A percentile compares a stretch with the other conserved stretches of the same genome.
These are phyloP conservation scores for Silvanus unidentatus DNA, from an alignment of 2,888 invertebrate species.

Conservation along the genomic window DNA sequence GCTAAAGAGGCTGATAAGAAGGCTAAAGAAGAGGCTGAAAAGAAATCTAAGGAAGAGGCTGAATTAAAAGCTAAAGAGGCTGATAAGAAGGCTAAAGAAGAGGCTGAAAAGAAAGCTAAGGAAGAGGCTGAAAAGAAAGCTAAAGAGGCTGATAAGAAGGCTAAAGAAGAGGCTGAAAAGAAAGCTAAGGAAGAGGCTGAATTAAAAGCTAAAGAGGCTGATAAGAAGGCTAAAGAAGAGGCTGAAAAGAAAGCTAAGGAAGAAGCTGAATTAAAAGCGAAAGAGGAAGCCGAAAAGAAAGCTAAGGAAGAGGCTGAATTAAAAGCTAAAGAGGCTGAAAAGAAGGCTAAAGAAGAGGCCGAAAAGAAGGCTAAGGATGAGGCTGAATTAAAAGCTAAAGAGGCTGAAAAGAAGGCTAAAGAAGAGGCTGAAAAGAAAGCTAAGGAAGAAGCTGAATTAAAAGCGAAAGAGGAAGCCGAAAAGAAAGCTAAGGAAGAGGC, in stretches of 20 bases:
- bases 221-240: slow-evolving; percentile 31
- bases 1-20: slow-evolving; percentile 13
- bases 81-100: slow-evolving; percentile 17
- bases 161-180: slow-evolving; percentile 19
- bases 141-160: slow-evolving; percentile 18
- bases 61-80: slow-evolving; percentile 32
- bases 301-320: slow-evolving; percentile 21
- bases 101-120: slow-evolving; percentile 13
- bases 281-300: slow-evolving; percentile 43
- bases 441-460: slow-evolving; percentile 7
- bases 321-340: slow-evolving; percentile 15
- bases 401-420: slow-evolving; percentile 2
- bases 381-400: slow-evolving; percentile 24
- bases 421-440: slow-evolving; percentile 7
- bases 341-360: slow-evolving; percentile 21
- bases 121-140: background rate
- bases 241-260: slow-evolving; percentile 17
- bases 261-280: slow-evolving; percentile 18
- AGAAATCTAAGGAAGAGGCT: slow-evolving; percentile 20
- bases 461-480: slow-evolving; percentile 11
- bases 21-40: slow-evolving; percentile 13
- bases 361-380: slow-evolving; percentile 19
- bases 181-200: slow-evolving; percentile 18
- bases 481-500: slow-evolving; percentile 12
- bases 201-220: slow-evolving; percentile 17